phyloP scores from a whole-genome alignment of 2,888 invertebrate genomes.

The Asteroscopus sphinx region DNA sequence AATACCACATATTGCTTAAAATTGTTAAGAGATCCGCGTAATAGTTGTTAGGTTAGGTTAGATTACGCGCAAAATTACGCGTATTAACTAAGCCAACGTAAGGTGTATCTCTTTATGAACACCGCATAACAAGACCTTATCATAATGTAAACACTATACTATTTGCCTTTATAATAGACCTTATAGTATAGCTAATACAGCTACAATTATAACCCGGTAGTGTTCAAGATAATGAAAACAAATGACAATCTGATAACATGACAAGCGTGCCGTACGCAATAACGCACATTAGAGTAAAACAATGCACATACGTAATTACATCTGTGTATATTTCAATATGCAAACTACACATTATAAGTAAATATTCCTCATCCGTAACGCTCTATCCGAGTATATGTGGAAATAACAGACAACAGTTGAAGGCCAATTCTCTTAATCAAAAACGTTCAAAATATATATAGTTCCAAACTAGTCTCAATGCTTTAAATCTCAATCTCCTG shows the following conservation, averaged over 20 bases:
- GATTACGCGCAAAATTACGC: conserved; percentile 1
- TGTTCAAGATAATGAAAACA: conserved; percentile 47
- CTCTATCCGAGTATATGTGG: background rate
- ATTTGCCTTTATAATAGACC: conserved; percentile 15
- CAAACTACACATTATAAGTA: conserved; percentile 6
- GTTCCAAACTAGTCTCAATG: no score
- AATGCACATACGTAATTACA: conserved; percentile 21
- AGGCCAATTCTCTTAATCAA: no score
- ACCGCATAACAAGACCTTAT: conserved; percentile 36
- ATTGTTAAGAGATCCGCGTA: background rate
- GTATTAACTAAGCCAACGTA: conserved; percentile 35
- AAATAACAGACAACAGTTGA: background rate
- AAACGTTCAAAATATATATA: no score
- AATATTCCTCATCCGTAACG: background rate
- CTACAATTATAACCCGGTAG: conserved; percentile 30
- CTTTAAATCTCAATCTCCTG: no score
- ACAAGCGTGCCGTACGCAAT: conserved; percentile 33
- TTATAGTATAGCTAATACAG: conserved; percentile 12
- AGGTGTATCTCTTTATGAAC: conserved; percentile 33
- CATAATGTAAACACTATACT: conserved; percentile 38
- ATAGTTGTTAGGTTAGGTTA: background rate
- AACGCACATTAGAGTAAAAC: conserved; percentile 39
- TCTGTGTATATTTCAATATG: background rate
- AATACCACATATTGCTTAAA: background rate
- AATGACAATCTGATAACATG: conserved; percentile 48